Evolutionary conservation across 2,797 vertebrate species (phyloP), one percentile per base, ranked within the genome.

Genomic region (Denticeps clupeoides): DNA sequence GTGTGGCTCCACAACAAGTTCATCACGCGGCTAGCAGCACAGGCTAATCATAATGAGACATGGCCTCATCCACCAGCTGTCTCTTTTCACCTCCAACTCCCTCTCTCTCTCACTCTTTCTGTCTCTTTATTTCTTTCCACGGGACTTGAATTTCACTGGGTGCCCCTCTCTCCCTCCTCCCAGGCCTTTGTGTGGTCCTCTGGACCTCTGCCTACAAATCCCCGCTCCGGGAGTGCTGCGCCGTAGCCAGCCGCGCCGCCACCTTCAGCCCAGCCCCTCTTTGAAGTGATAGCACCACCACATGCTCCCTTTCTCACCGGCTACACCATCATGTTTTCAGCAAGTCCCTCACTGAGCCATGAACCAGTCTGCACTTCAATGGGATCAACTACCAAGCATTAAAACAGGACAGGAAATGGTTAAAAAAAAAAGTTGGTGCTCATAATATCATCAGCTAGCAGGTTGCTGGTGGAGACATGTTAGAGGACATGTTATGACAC

Each of bases 151-250:
- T 62, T 58, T 62, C 51, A 38, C 45, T 26, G 40, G 10, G 3
- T 18, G 3, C 3, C 25, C 40, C 2, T 37, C 9, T 18, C 7
- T 31, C 35, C 27, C 42, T 11, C 40, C 13, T 48, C 41, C 40
- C 24, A 28, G 8, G 50, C 70, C 63, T 70, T 76, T 78, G 68
- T 72, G 55, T 51, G 41, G 24, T 43, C 45, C 46, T 32, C 74
- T 70, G 65, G 68, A 68, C n/a, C 13, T 26, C 13, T 54, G 63
- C 68, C 68, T 58, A 54, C 45, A 49, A 7, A 21, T 19, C 35
- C 32, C 54, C 47, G n/a, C 28, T 35, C 43, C 18, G 24, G 10
- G 38, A 31, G 25, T 8, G 19, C 12, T 15, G 16, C 31, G 22
- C 21, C 53, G 33, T 24, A 18, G 22, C 25, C 47, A 51, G 32